A percentile compares a stretch with the other conserved stretches of the same genome.
Conservation (phyloP, 2,888 invertebrate species). For the Tetragnatha montana region DNA sequence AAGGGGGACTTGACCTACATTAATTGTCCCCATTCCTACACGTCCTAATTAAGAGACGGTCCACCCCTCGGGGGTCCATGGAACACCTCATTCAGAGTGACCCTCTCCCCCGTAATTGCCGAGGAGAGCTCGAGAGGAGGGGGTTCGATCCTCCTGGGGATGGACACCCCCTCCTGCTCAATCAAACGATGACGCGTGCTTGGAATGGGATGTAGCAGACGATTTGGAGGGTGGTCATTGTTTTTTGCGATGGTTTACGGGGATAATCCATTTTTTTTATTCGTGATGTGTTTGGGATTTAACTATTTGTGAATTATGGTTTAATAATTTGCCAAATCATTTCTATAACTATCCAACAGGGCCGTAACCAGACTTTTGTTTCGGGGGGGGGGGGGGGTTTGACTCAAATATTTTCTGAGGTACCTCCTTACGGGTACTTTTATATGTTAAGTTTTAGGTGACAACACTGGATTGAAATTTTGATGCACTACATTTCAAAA, state of each 20-base stretch:
- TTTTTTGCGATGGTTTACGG: not conserved
- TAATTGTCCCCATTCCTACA: constrained; percentile 19
- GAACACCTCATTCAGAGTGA: not conserved
- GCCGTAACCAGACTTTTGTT: too few relatives aligned
- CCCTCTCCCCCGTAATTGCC: constrained; percentile 8
- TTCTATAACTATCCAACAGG: too few relatives aligned
- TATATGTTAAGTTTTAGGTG: too few relatives aligned
- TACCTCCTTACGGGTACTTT: too few relatives aligned
- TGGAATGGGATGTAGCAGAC: not conserved
- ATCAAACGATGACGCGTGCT: constrained; percentile 22
- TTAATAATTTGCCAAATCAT: too few relatives aligned
- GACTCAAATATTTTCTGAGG: too few relatives aligned
- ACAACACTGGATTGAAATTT: too few relatives aligned
- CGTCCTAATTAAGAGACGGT: constrained; percentile 19
- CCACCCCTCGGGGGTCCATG: constrained; percentile 4
- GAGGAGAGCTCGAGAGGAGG: not conserved
- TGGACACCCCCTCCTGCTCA: not conserved
- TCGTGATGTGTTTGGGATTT: too few relatives aligned
- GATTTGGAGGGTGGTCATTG: not conserved
- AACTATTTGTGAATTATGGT: too few relatives aligned
- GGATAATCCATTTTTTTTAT: too few relatives aligned
- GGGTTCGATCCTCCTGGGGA: not conserved
- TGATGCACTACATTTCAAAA: too few relatives aligned
- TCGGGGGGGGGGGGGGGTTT: too few relatives aligned
- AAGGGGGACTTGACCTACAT: constrained; percentile 7